Base-by-base conservation (phyloP, 2,888 invertebrate species). In the Drosophila fulvimacula region DNA sequence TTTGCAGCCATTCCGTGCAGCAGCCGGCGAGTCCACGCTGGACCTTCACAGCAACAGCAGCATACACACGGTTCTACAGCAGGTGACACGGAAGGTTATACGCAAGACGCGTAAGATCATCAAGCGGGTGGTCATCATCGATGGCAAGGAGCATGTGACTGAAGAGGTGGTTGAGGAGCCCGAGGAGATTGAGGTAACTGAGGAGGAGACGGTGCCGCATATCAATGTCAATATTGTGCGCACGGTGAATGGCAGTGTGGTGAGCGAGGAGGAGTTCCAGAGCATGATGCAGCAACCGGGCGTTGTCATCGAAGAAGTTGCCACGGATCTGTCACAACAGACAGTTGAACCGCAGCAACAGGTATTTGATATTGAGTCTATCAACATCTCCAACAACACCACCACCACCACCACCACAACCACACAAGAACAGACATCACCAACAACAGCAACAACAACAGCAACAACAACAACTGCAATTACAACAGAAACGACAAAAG, bases 91-190 rank as follows among this genome's bases (percentile, higher is more conserved):
- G 74, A 94, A 95, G 88, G 94, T 96, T n/a, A 95, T 96, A 5
- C 94, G 95, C 68, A 96, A 95, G 81, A 95, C 95, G 17, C 94
- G 96, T 51, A 95, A 95, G 73, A 96, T 97, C 19, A 96, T 97
- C 57, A 94, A 96, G 59, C 95, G 95, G 76, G 94, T 96, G 3
- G 95, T 96, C 0, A 95, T 97, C 6, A 94, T 97, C 65, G 95
- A 97, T 90, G 97, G 97, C 0, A 96, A 96, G 92, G 97, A 97
- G 92, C 95, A 96, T 69, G 94, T 96, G 0, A 95, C 95, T 9
- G 97, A 97, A 92, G 97, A 97, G 93, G 93, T 97, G 0, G 93
- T 97, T 46, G 97, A 97, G 88, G 97, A 97, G 91, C 97, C 97
- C 0, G 97, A 96, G 91, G 92, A 92, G 75, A 73, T 92, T 24